Evolutionary conservation across 2,888 invertebrate genomes (phyloP).

Genomic region (Diploptera punctata): DNA sequence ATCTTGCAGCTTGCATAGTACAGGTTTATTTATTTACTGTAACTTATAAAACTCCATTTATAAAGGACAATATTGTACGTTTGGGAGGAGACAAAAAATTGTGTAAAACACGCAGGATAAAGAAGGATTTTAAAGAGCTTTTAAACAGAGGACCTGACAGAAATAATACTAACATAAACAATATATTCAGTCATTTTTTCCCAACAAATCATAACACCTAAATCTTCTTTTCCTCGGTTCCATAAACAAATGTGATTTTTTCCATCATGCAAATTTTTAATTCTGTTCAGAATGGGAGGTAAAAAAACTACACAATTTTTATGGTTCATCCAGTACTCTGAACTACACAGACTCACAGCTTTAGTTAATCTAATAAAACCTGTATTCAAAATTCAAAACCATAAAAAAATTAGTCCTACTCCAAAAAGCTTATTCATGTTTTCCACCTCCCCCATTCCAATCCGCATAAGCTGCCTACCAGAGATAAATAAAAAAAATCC

Average conservation of each 20-base stretch:
- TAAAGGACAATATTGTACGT: too few species aligned
- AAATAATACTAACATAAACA: neutral
- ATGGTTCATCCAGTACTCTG: neutral
- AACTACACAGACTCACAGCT: constrained; percentile 14
- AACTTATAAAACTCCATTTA: too few species aligned
- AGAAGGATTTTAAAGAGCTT: neutral
- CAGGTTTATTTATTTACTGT: too few species aligned
- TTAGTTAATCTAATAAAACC: constrained; percentile 38
- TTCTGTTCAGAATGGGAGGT: neutral
- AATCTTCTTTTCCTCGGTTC: constrained; percentile 19
- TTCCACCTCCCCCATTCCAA: constrained; percentile 23
- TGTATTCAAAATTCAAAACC: constrained; percentile 33
- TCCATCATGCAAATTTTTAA: constrained; percentile 5
- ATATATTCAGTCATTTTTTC: neutral
- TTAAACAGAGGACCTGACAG: neutral
- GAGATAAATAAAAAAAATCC: constrained; percentile 35
- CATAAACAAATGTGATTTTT: constrained; percentile 22
- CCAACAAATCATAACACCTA: constrained; percentile 15
- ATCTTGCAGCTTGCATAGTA: too few species aligned
- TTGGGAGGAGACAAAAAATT: too few species aligned
- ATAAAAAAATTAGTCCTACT: constrained; percentile 33
- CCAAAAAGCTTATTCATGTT: constrained; percentile 35
- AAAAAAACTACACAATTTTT: constrained; percentile 6
- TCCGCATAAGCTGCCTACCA: constrained; percentile 33
- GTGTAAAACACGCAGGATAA: too few species aligned